Evolutionary conservation across 2,888 invertebrate genomes (phyloP), one percentile per base, ranked within the genome.

Genomic region (Netelia inedita): DNA sequence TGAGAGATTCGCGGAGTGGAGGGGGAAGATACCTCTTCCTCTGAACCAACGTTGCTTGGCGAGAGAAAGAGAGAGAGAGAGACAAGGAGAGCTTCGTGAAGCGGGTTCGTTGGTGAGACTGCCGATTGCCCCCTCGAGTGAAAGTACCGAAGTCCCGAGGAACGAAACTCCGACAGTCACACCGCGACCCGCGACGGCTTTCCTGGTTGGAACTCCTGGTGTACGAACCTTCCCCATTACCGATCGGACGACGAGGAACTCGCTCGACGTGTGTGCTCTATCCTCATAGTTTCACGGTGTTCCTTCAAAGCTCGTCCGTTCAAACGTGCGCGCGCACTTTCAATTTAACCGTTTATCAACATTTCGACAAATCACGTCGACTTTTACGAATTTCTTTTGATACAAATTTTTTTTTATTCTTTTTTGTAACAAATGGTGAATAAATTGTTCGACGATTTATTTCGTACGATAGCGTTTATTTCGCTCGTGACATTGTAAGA

Each of bases 121-220:
- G 78, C 79, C 79, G 83, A 81, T 63, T 73, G 79, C 76, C 82
- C 76, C 75, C 59, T 50, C 76, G 79, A 87, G 87, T 87, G 87
- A 87, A 88, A 87, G 87, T 85, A 83, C 74, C 83, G 79, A 75
- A 79, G 80, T 78, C 68, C 82, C 79, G 78, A 46, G 82, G 83
- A 85, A 85, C 83, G 87, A 87, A 81, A 84, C n/a, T 76, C 78
- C 83, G 82, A 88, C 88, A 88, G 87, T 88, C 86, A 85, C 82
- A 71, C 69, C 86, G 88, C 87, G 88, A 88, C 86, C 69, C 86
- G 88, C 87, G 88, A 88, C 86, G 86, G 87, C 84, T 86, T 85
- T 82, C 82, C 86, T 72, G 85, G 78, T 82, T 63, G 72, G 79
- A 57, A 28, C 16, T 57, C 65, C 75, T 74, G 21, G 23, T 10